Percentiles rank a stretch among this genome's conserved stretches.
Evolutionary conservation across 30 jellyfish, hydroid and myxozoan species (phyloP).

Genomic region (Aurelia aurita complex sp. Pacific): DNA sequence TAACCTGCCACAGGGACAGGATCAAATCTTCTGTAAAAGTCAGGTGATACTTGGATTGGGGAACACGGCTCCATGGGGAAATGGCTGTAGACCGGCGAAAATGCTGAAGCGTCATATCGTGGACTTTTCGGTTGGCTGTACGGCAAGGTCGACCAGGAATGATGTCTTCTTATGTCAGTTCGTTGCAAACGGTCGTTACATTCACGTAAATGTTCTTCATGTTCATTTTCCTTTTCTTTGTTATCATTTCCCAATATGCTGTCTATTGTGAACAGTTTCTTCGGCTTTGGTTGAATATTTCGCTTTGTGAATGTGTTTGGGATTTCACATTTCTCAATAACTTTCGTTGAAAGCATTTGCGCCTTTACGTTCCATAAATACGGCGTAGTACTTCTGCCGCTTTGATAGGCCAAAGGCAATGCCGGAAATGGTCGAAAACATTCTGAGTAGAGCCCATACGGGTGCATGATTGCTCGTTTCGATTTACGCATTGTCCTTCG

Average conservation of each 20-base stretch:
- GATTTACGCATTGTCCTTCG: constrained; percentile 80
- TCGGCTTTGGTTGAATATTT: constrained; percentile 10
- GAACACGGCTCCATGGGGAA: constrained; percentile 9
- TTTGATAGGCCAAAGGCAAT: constrained; percentile 4
- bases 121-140: constrained; percentile 27
- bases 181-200: background rate
- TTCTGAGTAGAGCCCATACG: constrained; percentile 55
- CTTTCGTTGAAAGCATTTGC: no score
- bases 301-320: background rate
- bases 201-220: no score
- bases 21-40: constrained; percentile 6
- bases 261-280: constrained; percentile 66
- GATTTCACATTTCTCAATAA: background rate
- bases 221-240: background rate
- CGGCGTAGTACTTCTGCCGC: background rate
- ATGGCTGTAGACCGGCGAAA: constrained; percentile 33
- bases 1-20: background rate
- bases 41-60: constrained; percentile 7
- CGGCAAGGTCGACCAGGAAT: constrained; percentile 29
- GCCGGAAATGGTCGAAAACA: constrained; percentile 28
- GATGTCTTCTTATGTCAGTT: constrained; percentile 20
- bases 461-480: constrained; percentile 19
- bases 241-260: constrained; percentile 63
- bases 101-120: constrained; percentile 30
- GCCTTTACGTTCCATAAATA: background rate